phyloP scores from a whole-genome alignment of 2,113 vertebrate genomes.

The Crotalus viridis region DNA sequence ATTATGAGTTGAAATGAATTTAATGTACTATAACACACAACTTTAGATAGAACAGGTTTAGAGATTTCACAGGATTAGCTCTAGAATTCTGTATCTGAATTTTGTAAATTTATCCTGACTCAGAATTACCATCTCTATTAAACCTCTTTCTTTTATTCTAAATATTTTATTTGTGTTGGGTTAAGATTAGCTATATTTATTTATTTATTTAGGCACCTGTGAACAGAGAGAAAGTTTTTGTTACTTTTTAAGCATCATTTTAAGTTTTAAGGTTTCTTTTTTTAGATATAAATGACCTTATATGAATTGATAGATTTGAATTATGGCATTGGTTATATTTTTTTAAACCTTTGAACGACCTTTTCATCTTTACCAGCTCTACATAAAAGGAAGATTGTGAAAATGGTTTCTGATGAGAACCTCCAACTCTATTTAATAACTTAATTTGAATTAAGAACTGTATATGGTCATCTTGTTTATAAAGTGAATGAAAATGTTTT shows the following conservation, averaged over 20 bases:
- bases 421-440: background rate
- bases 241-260: background rate
- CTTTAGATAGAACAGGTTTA: background rate
- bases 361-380: background rate
- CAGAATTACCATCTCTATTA: background rate
- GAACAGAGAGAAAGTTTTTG: background rate
- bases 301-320: background rate
- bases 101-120: background rate
- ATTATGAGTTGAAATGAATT: background rate
- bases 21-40: background rate
- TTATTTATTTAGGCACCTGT: background rate
- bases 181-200: background rate
- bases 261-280: background rate
- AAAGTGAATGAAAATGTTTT: background rate
- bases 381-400: background rate
- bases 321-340: background rate
- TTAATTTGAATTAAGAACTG: background rate
- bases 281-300: background rate
- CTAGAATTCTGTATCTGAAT: background rate
- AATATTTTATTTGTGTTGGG: background rate
- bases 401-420: background rate
- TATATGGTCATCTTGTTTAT: background rate
- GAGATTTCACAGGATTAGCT: background rate
- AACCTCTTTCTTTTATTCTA: background rate
- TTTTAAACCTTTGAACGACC: background rate